These are phyloP conservation scores for Ariolimax columbianus DNA, from an alignment of 2,888 invertebrate genomes.

Conservation along the genomic window DNA sequence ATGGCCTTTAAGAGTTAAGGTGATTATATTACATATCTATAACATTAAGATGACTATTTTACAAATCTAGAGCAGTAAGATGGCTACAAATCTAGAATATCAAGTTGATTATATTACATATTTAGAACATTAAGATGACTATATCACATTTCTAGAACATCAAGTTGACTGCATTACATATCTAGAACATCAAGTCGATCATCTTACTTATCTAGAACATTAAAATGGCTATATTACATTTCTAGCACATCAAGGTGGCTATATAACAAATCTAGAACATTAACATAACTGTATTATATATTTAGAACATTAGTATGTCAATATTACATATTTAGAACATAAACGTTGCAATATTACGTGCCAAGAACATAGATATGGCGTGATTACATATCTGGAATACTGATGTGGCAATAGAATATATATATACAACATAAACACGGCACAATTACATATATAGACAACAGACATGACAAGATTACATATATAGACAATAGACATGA, in stretches of 20 bases:
- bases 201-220: not conserved
- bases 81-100: no score
- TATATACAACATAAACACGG: not conserved
- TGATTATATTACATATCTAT: no score
- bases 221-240: not conserved
- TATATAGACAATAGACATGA: not conserved
- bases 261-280: not conserved
- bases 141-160: no score
- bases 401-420: not conserved
- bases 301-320: not conserved
- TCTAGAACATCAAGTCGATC: not conserved
- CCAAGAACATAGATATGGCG: not conserved
- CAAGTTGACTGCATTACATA: not conserved
- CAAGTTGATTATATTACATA: no score
- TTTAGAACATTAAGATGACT: no score
- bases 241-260: not conserved
- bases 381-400: not conserved
- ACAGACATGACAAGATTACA: slow-evolving; percentile 3
- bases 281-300: not conserved
- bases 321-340: not conserved
- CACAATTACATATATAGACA: not conserved
- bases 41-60: no score
- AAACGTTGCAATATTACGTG: not conserved
- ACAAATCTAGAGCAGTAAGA: no score
- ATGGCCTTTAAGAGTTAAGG: no score